Evolutionary conservation across 1,140 invertebrate genomes (phyloP).

Genomic region (Drosophila sulfurigaster): DNA sequence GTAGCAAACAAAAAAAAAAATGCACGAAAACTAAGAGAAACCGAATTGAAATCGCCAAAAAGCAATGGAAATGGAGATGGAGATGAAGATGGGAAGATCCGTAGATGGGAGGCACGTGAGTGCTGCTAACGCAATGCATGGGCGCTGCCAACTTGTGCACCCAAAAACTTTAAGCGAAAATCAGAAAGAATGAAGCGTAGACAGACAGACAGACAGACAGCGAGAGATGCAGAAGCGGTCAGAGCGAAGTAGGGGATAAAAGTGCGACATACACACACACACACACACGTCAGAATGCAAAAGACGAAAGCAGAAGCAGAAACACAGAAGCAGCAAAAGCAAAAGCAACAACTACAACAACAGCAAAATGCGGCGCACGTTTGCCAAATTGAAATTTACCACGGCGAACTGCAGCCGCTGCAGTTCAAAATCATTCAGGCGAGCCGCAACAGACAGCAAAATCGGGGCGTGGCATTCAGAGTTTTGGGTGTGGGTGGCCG

Average conservation of each 20-base stretch:
- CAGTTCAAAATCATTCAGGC: constrained; percentile 40
- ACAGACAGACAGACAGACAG: neutral
- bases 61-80: neutral
- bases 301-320: too few species aligned
- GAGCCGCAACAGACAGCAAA: constrained; percentile 27
- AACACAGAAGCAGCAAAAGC: too few species aligned
- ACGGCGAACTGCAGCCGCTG: constrained; percentile 42
- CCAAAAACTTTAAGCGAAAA: constrained; percentile 23
- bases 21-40: neutral
- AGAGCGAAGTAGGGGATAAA: neutral
- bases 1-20: constrained; percentile 14
- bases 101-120: constrained; percentile 7
- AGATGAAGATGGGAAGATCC: neutral
- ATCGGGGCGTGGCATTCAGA: constrained; percentile 19
- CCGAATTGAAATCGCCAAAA: constrained; percentile 28
- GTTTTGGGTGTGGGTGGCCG: too few species aligned
- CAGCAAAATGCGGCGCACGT: constrained; percentile 56
- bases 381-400: constrained; percentile 65
- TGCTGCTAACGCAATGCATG: constrained; percentile 37
- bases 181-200: neutral
- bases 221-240: too few species aligned
- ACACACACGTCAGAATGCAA: too few species aligned
- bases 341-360: neutral
- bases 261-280: too few species aligned
- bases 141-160: constrained; percentile 23